Evolutionary conservation across 2,888 invertebrate species (phyloP), one percentile per base, ranked within the genome.

Genomic region (Hermaeophaga mercurialis): DNA sequence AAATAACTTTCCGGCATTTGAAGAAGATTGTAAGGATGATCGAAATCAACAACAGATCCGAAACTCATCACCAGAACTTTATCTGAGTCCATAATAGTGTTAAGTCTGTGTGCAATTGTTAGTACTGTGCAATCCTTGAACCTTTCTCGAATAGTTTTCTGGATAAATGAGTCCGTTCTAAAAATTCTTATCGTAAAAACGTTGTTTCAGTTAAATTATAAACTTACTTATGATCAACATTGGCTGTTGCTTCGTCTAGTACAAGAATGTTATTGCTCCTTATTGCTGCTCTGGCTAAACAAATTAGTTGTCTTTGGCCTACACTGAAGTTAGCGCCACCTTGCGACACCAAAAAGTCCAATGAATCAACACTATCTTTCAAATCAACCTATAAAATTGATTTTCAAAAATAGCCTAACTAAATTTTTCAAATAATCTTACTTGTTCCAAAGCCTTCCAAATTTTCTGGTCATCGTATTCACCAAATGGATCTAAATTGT

Each of bases 191-290:
- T 3, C 2, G 5, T 9, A 26, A 26, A 8, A 26, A 2, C 9
- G 26, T 8, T 9, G n/a, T 1, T 11, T 34, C 7, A 1, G 11
- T 34, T 4, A 4, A 38, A n/a, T 38, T 15, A 15, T 38, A 18
- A 18, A 18, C 9, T 56, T 79, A 90, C 89, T 85, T 85, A 50
- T 87, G 89, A 77, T 94, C 94, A 0, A 94, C 92, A 74, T 93
- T 94, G 3, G 94, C 93, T 0, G 94, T 94, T 12, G 94, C 94
- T 78, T 95, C 94, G 68, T 95, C 94, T 38, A 95, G 79, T 26
- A 95, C 86, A 1, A 95, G 81, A 64, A 95, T 85, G 66, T 84
- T 87, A 69, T 88, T 89, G 68, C 88, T 87, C 33, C 88, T 81
- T 1, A 94, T 81, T 61, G 94, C 87, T 0, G 94, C 94, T 63